Conservation (phyloP, 2,797 vertebrate species). For the Monodelphis domestica region DNA sequence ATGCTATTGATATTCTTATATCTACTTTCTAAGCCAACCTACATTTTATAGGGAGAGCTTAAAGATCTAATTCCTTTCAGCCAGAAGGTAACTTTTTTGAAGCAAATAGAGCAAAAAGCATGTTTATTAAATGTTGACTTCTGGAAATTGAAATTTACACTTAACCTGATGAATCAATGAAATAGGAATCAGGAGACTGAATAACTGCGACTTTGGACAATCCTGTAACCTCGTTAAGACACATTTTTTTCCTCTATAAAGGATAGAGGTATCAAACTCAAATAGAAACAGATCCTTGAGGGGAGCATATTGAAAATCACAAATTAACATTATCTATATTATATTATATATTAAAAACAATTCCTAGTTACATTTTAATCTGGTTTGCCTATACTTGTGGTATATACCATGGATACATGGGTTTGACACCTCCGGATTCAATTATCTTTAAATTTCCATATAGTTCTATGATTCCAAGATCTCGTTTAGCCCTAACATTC, state of each 20-base stretch:
- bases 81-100: background rate
- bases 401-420: background rate
- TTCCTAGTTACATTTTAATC: background rate
- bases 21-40: background rate
- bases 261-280: background rate
- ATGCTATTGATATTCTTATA: background rate
- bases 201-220: conserved; percentile 33
- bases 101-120: background rate
- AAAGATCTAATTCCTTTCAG: background rate
- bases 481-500: conserved; percentile 10
- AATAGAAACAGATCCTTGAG: background rate
- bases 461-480: conserved; percentile 2
- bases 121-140: conserved; percentile 36
- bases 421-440: background rate
- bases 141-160: conserved; percentile 32
- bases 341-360: background rate
- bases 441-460: background rate
- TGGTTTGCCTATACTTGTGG: background rate
- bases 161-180: background rate
- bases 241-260: conserved; percentile 49
- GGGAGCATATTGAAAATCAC: background rate
- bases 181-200: background rate
- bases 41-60: background rate
- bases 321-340: background rate
- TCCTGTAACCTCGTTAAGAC: conserved; percentile 12